These are phyloP conservation scores for Scomber japonicus DNA, from an alignment of 2,113 vertebrate species.

Conservation along the genomic window DNA sequence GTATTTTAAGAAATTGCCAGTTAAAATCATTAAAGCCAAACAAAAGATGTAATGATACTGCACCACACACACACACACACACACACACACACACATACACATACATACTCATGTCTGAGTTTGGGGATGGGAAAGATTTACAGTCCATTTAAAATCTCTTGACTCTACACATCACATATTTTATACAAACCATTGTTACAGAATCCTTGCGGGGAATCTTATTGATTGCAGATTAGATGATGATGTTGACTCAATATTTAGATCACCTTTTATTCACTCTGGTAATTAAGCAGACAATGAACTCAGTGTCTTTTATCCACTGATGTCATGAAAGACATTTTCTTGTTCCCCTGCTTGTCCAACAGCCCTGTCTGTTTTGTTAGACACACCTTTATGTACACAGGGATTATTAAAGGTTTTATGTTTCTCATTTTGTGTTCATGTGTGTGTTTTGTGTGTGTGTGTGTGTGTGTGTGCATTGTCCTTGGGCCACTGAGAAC, in stretches of 20 bases:
- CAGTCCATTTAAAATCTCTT: not conserved
- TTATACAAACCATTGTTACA: conserved; percentile 8
- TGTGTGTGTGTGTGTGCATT: conserved; percentile 34
- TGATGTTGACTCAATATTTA: conserved; percentile 31
- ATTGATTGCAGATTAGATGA: conserved; percentile 17
- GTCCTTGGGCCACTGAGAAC: conserved; percentile 58
- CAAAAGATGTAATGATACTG: not conserved
- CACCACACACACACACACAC: not conserved
- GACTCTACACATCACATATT: not conserved
- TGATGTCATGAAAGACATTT: conserved; percentile 59
- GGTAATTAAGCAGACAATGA: conserved; percentile 63
- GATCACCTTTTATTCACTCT: conserved; percentile 44
- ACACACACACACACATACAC: too few relatives aligned
- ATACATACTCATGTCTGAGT: too few relatives aligned
- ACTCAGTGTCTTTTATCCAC: conserved; percentile 41
- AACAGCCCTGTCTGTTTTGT: conserved; percentile 54
- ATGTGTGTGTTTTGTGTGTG: conserved; percentile 34
- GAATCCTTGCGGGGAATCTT: conserved; percentile 23
- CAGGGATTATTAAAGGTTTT: conserved; percentile 63
- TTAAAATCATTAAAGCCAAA: not conserved
- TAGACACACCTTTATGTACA: conserved; percentile 68
- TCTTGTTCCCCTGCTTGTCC: conserved; percentile 47
- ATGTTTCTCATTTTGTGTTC: conserved; percentile 63
- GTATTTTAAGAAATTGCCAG: not conserved
- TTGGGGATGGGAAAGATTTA: not conserved